phyloP scores from a whole-genome alignment of 2,113 vertebrate genomes.

The Herpailurus yagouaroundi region DNA sequence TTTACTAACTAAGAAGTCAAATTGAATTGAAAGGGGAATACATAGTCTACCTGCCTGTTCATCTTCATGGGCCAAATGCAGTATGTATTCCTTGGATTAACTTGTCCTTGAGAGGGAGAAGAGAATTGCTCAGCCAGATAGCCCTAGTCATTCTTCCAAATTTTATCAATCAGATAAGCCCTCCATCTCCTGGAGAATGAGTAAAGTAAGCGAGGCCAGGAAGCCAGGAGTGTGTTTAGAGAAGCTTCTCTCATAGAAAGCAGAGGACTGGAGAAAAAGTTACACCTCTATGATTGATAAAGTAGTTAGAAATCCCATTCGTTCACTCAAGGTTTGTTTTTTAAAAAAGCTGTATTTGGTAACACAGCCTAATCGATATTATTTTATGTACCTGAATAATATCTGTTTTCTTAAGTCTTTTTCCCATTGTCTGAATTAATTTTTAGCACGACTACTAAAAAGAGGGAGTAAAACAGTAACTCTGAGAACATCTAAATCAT shows the following conservation, averaged over 20 bases:
- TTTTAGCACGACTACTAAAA: constrained; percentile 15
- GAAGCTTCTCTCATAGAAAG: background rate
- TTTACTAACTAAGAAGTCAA: background rate
- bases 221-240: background rate
- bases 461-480: background rate
- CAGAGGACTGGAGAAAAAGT: background rate
- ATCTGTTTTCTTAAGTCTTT: constrained; percentile 4
- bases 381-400: constrained; percentile 33
- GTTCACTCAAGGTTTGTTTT: background rate
- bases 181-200: background rate
- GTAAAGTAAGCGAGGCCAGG: background rate
- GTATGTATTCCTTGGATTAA: background rate
- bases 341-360: background rate
- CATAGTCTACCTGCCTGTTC: background rate
- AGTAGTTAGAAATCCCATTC: background rate
- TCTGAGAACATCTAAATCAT: constrained; percentile 18
- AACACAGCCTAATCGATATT: background rate
- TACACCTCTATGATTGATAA: background rate
- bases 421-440: constrained; percentile 31
- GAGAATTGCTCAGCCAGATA: background rate
- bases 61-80: background rate
- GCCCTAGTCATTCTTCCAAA: background rate
- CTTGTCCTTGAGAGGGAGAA: background rate
- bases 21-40: background rate
- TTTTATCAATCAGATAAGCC: background rate